Evolutionary conservation across 1,140 invertebrate genomes (phyloP), one percentile per base, ranked within the genome.

Genomic region (Cherax destructor): DNA sequence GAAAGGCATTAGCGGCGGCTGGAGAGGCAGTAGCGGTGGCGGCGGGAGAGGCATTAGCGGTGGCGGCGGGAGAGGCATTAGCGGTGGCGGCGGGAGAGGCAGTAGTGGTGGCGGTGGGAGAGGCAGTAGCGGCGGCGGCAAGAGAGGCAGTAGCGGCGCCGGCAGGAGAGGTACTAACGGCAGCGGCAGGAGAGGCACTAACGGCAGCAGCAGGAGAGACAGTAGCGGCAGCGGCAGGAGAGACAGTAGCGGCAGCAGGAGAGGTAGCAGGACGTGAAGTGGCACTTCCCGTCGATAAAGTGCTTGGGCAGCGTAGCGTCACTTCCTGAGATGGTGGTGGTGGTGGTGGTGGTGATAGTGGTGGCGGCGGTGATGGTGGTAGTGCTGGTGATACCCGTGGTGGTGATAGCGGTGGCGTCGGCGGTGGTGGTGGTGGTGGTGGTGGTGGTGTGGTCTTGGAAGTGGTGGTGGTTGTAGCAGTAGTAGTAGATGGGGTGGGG

Each of bases 261-360:
- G 72, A 9, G 9, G 72, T 10, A 13, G 21, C 72, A 41, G 56
- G 3, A 59, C 9, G 21, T 30, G 77, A 9, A 41, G 30, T 41
- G 30, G 30, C 30, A 41, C 30, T 41, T 41, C 30, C 30, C 30
- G 30, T 41, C 30, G 30, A 41, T 41, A 41, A 41, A 41, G 30
- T 41, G 30, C 30, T 41, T 41, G 30, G 30, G 30, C 30, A 41
- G 30, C 30, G 30, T 41, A 41, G 30, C 30, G 30, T 41, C 30
- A 41, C 30, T 41, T 41, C 30, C 4, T 21, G 41, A 47, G 77
- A 47, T 79, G 41, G 9, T 79, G 77, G 24, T 47, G 77, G 41
- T 79, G 41, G 77, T 79, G 41, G 0, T 79, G 77, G 41, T 79
- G 77, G 4, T 79, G 77, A 47, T 49, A 47, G 77, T 79, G 74